Conservation (phyloP, 2,888 invertebrate genomes). For the Oeneis ivallda region DNA sequence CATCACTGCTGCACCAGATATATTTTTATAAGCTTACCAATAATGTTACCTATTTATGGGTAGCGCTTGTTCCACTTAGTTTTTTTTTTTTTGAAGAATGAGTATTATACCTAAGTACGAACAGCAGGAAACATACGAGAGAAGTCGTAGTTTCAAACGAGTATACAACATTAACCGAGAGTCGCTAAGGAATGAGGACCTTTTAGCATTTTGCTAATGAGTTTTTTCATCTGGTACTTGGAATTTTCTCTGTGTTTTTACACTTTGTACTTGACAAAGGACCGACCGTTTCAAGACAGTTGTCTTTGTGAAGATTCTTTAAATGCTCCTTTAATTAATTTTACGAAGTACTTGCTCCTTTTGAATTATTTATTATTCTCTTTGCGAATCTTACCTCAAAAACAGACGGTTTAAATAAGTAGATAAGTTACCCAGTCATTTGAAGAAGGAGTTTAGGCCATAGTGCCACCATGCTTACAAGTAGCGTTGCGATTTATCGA, state of each 20-base stretch:
- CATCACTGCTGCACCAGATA: too few relatives aligned
- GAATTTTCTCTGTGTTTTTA: slow-evolving; percentile 20
- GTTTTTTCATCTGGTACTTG: slow-evolving; percentile 18
- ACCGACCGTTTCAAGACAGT: slow-evolving; percentile 22
- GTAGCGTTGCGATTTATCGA: too few relatives aligned
- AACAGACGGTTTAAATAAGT: too few relatives aligned
- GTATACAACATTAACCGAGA: slow-evolving; percentile 1
- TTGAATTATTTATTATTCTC: neutral
- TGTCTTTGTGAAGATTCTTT: slow-evolving; percentile 28
- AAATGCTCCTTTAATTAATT: slow-evolving; percentile 29
- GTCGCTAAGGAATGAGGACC: slow-evolving; percentile 5
- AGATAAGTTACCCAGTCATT: too few relatives aligned
- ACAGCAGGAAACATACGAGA: neutral
- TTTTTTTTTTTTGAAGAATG: too few relatives aligned
- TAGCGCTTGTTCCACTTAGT: too few relatives aligned
- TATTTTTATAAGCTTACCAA: too few relatives aligned
- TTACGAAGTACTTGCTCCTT: slow-evolving; percentile 6
- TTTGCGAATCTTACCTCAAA: neutral
- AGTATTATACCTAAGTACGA: too few relatives aligned
- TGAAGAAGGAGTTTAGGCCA: too few relatives aligned
- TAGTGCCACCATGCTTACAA: too few relatives aligned
- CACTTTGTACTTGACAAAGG: slow-evolving; percentile 31
- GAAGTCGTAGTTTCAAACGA: neutral
- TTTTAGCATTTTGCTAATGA: slow-evolving; percentile 21
- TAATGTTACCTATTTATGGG: too few relatives aligned